Conservation (phyloP, 2,113 vertebrate species). For the Leiothrix lutea region DNA sequence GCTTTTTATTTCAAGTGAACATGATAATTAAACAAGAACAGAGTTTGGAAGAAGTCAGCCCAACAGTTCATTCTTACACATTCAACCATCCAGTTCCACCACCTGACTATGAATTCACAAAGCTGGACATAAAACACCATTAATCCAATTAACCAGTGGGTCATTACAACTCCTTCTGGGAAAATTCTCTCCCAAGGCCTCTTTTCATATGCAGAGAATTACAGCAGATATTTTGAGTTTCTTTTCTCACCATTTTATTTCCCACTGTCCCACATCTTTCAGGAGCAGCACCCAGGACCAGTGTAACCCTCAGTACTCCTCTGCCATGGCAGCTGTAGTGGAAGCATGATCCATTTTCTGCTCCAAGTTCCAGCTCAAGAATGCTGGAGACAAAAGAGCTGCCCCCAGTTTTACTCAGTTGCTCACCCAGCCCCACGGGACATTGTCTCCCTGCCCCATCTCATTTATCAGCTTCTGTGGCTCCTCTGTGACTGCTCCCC, state of each 20-base stretch:
- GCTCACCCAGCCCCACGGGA: neutral
- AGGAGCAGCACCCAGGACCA: neutral
- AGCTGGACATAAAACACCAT: neutral
- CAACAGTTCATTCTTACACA: neutral
- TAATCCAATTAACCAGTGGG: neutral
- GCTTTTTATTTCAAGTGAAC: neutral
- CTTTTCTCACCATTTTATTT: neutral
- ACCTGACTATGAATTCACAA: neutral
- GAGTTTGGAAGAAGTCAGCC: neutral
- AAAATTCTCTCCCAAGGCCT: neutral
- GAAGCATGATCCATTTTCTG: neutral
- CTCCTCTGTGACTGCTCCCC: neutral
- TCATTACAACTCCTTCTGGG: neutral
- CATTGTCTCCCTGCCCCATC: neutral
- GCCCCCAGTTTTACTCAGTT: neutral
- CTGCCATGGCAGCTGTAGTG: neutral
- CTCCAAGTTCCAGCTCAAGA: neutral
- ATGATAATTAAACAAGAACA: neutral
- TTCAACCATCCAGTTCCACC: neutral
- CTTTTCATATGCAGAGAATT: neutral
- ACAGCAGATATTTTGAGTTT: neutral
- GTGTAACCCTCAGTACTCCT: fast-evolving
- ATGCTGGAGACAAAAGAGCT: neutral
- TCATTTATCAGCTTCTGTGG: neutral
- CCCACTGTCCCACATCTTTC: neutral